Base-by-base conservation (phyloP, 1,140 invertebrate genomes). In the Tribolium castaneum region DNA sequence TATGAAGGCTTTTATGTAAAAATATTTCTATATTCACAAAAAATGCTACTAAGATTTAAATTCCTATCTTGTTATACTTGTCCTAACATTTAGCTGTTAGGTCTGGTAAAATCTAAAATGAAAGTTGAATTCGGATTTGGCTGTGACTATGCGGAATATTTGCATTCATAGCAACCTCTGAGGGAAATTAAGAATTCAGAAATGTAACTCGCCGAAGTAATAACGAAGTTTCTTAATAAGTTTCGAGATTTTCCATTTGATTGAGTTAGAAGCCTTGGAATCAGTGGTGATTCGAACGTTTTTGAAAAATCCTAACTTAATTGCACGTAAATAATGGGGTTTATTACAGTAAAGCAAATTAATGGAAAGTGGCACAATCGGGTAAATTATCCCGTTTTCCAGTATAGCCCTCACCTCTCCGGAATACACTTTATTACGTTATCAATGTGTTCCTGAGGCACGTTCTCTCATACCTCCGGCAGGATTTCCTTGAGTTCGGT, bases 371-470 rank as follows among this genome's bases (percentile, higher is more conserved):
- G 30, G 25, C 59, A 66, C 59, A 66, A 39, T 66, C 30, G 59
- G 30, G 25, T 66, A 66, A 66, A 66, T 66, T 66, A 66, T 66
- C 59, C 59, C 59, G 12, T 66, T 66, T 66, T 66, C 25, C 59
- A 66, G 59, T 66, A 30, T 66, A 66, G 59, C 30, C 59, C 3
- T 66, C 30, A 66, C 30, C 59, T 66, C 59, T 9, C 19, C 59
- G 59, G 59, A 66, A 66, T 66, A 66, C 25, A 35, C 34, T 66
- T 66, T 66, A 66, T 35, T 66, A 66, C 59, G 59, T 66, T 66
- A 66, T 66, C 59, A 66, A 66, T 66, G 59, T 35, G 59, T 35
- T 66, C 59, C 59, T 66, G 30, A 66, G 59, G 59, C 59, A 66
- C 59, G 59, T 66, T 66, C 59, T 34, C 59, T 30, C 59, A 66